phyloP scores from a whole-genome alignment of 2,113 vertebrate species.

The Spheniscus mendiculus region DNA sequence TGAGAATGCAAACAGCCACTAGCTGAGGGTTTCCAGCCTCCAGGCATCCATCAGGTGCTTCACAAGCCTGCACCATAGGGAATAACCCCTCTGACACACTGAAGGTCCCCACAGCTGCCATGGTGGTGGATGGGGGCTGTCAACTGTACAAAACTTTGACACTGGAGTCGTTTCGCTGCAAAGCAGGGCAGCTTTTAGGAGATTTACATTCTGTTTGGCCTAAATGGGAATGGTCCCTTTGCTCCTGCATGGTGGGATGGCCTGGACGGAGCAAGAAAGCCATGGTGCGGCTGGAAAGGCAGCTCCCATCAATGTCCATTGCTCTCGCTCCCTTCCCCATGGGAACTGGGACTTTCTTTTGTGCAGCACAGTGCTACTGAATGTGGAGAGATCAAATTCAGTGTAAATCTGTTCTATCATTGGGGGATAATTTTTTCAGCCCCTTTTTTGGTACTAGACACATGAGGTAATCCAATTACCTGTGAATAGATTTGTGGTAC shows the following conservation, averaged over 20 bases:
- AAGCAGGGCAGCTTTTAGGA: neutral
- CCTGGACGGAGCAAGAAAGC: neutral
- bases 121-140: neutral
- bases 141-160: neutral
- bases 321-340: rapidly evolving
- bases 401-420: neutral
- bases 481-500: neutral
- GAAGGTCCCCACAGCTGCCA: neutral
- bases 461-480: constrained; percentile 19
- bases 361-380: neutral
- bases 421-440: neutral
- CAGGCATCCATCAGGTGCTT: rapidly evolving
- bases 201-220: neutral
- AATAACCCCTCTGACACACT: neutral
- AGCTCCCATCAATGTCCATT: neutral
- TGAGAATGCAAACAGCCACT: neutral
- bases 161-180: neutral
- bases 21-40: neutral
- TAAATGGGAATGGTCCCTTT: neutral
- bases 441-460: neutral
- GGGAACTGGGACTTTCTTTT: neutral
- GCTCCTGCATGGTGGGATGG: neutral
- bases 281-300: rapidly evolving
- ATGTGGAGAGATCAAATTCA: neutral
- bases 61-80: neutral